These are phyloP conservation scores for Tachina lurida DNA, from an alignment of 2,888 invertebrate species.

Conservation along the genomic window DNA sequence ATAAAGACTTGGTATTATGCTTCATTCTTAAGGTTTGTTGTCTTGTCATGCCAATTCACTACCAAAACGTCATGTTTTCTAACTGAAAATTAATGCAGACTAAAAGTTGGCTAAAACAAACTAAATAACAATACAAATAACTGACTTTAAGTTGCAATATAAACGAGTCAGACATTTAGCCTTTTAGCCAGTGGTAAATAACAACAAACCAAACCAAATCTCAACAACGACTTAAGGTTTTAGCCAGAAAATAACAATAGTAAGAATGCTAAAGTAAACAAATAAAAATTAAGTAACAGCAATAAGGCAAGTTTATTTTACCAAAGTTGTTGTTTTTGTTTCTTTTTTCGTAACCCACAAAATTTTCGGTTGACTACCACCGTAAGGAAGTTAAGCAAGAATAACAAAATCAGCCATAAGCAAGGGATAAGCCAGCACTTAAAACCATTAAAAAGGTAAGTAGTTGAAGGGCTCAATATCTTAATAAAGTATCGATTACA, in stretches of 20 bases:
- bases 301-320: conserved; percentile 48
- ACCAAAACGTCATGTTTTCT: conserved; percentile 56
- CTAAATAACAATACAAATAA: conserved; percentile 67
- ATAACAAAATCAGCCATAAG: conserved; percentile 19
- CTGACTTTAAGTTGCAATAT: conserved; percentile 67
- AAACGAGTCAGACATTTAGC: conserved; percentile 71
- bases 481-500: conserved; percentile 75
- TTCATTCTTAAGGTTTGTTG: conserved; percentile 17
- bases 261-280: conserved; percentile 33
- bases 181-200: conserved; percentile 71
- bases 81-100: not conserved
- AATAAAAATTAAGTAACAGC: conserved; percentile 11
- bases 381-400: conserved; percentile 38
- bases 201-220: conserved; percentile 8
- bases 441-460: conserved; percentile 41
- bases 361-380: conserved; percentile 28
- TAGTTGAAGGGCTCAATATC: conserved; percentile 70
- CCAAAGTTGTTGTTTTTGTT: conserved; percentile 23
- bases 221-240: conserved; percentile 11
- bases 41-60: conserved; percentile 31
- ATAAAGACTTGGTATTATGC: conserved; percentile 58
- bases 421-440: conserved; percentile 51
- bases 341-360: not conserved
- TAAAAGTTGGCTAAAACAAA: conserved; percentile 3
- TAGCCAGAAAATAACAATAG: conserved; percentile 24